Conservation (phyloP, 2,113 vertebrate genomes). For the Daboia siamensis region DNA sequence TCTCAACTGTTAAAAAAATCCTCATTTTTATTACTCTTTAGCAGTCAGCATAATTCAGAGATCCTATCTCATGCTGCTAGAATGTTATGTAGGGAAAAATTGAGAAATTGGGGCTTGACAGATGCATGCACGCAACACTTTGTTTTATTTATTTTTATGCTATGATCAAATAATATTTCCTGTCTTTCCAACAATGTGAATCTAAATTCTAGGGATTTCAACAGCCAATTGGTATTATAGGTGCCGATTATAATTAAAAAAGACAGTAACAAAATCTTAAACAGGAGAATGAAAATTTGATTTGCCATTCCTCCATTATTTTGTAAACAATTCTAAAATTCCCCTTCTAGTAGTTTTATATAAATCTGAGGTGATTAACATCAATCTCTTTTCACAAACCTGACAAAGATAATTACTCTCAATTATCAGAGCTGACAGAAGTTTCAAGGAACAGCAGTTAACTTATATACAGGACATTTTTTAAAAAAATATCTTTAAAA, state of each 20-base stretch:
- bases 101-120: not conserved
- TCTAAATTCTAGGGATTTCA: not conserved
- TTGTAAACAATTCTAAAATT: not conserved
- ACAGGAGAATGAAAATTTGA: slow-evolving; percentile 25
- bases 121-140: not conserved
- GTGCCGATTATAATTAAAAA: slow-evolving; percentile 22
- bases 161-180: not conserved
- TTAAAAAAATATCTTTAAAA: slow-evolving; percentile 62
- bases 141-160: not conserved
- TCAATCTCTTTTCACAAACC: slow-evolving; percentile 49
- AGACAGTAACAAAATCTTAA: slow-evolving; percentile 13
- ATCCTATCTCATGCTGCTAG: not conserved
- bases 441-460: slow-evolving; percentile 64
- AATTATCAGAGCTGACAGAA: slow-evolving; percentile 69
- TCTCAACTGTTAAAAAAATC: not conserved
- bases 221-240: slow-evolving; percentile 10
- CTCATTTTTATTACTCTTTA: not conserved
- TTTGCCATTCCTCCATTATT: slow-evolving; percentile 14
- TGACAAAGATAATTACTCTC: slow-evolving; percentile 70
- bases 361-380: slow-evolving; percentile 36
- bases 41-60: not conserved
- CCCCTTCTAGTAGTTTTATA: slow-evolving; percentile 27
- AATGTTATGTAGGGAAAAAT: not conserved
- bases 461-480: slow-evolving; percentile 56
- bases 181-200: not conserved